Percentiles rank a stretch among this genome's conserved stretches.
Conservation (phyloP, 2,888 invertebrate genomes). For the Synanthedon andrenaeformis region DNA sequence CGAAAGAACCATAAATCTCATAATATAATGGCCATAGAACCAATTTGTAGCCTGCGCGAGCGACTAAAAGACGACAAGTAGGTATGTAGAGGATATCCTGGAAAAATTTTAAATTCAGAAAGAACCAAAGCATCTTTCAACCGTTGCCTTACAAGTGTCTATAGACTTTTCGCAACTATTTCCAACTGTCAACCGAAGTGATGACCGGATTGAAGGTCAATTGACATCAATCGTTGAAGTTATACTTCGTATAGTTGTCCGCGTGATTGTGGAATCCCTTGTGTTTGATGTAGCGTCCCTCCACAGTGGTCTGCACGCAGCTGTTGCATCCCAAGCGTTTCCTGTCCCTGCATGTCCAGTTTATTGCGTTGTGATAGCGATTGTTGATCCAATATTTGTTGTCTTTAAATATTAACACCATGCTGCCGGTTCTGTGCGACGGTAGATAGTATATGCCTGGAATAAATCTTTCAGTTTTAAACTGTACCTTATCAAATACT, state of each 20-base stretch:
- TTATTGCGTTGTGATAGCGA: conserved; percentile 60
- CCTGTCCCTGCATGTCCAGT: conserved; percentile 61
- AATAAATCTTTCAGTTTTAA: conserved; percentile 14
- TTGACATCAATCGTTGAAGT: conserved; percentile 54
- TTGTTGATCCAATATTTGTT: conserved; percentile 67
- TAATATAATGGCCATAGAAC: too few relatives aligned
- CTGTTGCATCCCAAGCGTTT: conserved; percentile 57
- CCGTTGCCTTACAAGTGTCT: too few relatives aligned
- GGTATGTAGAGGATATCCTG: too few relatives aligned
- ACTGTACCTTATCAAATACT: conserved; percentile 2
- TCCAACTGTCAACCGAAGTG: conserved; percentile 19
- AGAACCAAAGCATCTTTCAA: not conserved
- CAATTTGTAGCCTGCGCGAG: too few relatives aligned
- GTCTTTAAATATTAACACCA: conserved; percentile 62
- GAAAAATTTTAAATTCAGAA: not conserved
- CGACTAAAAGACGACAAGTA: too few relatives aligned
- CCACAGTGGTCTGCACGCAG: conserved; percentile 56
- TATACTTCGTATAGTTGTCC: conserved; percentile 61
- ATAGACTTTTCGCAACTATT: not conserved
- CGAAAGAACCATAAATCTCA: too few relatives aligned
- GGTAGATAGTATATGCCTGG: conserved; percentile 61
- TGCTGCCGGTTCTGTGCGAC: conserved; percentile 60
- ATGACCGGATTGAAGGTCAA: conserved; percentile 16
- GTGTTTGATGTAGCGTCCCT: conserved; percentile 57
- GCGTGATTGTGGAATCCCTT: conserved; percentile 59